A percentile compares a stretch with the other conserved stretches of the same genome.
These are phyloP conservation scores for Mohoua ochrocephala DNA, from an alignment of 2,113 vertebrate genomes.

Conservation along the genomic window DNA sequence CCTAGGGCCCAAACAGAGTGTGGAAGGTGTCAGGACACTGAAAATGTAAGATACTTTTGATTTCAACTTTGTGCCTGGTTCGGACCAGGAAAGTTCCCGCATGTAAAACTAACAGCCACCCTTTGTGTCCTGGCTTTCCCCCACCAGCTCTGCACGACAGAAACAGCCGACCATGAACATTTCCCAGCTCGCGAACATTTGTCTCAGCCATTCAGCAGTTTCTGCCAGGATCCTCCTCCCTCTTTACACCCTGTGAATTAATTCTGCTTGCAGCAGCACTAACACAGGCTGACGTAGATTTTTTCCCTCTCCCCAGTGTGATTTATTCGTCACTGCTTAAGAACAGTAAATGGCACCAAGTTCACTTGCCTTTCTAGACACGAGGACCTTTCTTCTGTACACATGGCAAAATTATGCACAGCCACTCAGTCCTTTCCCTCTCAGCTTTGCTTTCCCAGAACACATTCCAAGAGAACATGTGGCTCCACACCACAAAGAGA, in stretches of 20 bases:
- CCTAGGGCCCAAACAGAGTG: background rate
- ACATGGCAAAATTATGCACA: background rate
- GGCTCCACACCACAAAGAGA: background rate
- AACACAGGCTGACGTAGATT: background rate
- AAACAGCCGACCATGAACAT: conserved; percentile 2
- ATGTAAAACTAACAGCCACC: background rate
- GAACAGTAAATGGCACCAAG: background rate
- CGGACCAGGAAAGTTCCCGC: fast-evolving
- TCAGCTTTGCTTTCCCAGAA: background rate
- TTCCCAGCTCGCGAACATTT: conserved; percentile 3
- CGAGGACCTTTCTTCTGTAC: background rate
- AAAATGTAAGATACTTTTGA: background rate
- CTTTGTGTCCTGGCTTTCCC: background rate
- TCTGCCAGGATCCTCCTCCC: conserved; percentile 31
- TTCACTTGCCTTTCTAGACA: background rate
- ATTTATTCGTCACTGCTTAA: background rate
- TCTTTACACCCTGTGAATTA: conserved; percentile 34
- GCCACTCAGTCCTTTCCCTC: background rate
- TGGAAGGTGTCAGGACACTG: background rate
- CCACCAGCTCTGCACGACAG: background rate
- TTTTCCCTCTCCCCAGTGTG: background rate
- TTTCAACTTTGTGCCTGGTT: background rate
- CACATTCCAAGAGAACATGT: background rate
- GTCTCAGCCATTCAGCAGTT: conserved; percentile 48
- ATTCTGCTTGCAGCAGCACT: conserved; percentile 57